Conservation (phyloP, 2,113 vertebrate genomes). For the Chiloscyllium plagiosum region DNA sequence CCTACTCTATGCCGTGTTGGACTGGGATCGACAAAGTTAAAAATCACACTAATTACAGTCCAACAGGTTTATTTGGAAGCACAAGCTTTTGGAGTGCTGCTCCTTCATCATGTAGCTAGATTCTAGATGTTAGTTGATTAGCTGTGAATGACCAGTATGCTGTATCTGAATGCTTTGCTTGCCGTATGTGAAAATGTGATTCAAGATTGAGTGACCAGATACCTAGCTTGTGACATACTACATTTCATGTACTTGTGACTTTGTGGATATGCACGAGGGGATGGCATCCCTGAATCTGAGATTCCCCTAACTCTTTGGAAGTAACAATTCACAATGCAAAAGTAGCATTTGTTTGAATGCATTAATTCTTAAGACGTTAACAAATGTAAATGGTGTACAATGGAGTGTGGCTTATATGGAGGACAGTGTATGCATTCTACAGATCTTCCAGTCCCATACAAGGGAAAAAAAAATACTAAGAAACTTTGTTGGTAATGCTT, state of each 20-base stretch:
- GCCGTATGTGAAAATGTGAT: neutral
- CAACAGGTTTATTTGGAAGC: too few relatives aligned
- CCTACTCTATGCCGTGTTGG: neutral
- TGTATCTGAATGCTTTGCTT: neutral
- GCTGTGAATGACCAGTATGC: neutral
- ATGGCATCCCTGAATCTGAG: neutral
- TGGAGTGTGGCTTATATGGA: neutral
- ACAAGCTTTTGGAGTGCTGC: too few relatives aligned
- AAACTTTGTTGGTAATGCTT: neutral
- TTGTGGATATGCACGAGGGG: neutral
- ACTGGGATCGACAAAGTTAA: too few relatives aligned
- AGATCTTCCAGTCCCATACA: neutral
- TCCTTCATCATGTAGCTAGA: too few relatives aligned
- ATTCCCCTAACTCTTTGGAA: neutral
- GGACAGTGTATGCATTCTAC: neutral
- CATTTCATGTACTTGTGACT: neutral
- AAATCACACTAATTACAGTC: too few relatives aligned
- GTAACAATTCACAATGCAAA: neutral
- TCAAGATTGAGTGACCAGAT: neutral
- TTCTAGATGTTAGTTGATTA: neutral
- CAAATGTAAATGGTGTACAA: neutral
- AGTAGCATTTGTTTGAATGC: neutral
- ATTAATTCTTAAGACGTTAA: neutral
- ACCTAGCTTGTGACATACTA: neutral
- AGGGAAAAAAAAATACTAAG: neutral